Conservation (phyloP, 2,113 vertebrate genomes). For the Cephalopterus ornatus region DNA sequence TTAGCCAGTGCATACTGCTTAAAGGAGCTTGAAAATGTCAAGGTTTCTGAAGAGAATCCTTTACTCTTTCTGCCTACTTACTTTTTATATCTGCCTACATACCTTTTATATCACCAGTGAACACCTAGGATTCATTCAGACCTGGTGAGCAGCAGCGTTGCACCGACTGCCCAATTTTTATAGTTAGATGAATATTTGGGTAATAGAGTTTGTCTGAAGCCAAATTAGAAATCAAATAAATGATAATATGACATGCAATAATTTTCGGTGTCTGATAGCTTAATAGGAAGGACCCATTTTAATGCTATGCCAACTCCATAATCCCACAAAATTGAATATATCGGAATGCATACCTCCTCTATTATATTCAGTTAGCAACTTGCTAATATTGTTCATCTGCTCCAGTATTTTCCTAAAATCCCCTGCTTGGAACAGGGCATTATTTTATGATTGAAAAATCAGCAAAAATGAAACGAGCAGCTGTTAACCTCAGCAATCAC, state of each 20-base stretch:
- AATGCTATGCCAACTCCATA: constrained; percentile 6
- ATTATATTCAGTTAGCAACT: constrained; percentile 10
- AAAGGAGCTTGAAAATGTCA: background rate
- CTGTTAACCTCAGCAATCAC: constrained; percentile 26
- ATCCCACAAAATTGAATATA: background rate
- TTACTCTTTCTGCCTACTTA: background rate
- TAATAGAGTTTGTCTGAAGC: constrained; percentile 29
- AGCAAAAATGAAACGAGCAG: constrained; percentile 14
- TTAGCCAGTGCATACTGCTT: background rate
- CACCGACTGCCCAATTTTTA: background rate
- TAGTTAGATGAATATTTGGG: constrained; percentile 7
- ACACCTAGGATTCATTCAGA: background rate
- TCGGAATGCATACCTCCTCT: background rate
- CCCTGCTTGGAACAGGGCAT: background rate
- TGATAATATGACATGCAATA: background rate
- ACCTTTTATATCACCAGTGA: background rate
- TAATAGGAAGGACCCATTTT: background rate
- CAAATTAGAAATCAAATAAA: constrained; percentile 49
- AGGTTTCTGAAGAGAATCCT: background rate
- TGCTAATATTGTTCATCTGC: constrained; percentile 11
- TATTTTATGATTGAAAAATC: constrained; percentile 22
- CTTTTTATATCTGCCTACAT: background rate
- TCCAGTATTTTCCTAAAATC: background rate
- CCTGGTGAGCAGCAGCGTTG: background rate
- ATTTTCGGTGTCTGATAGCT: background rate